Conservation (phyloP, 2,113 vertebrate genomes). For the Trichomycterus rosablanca region DNA sequence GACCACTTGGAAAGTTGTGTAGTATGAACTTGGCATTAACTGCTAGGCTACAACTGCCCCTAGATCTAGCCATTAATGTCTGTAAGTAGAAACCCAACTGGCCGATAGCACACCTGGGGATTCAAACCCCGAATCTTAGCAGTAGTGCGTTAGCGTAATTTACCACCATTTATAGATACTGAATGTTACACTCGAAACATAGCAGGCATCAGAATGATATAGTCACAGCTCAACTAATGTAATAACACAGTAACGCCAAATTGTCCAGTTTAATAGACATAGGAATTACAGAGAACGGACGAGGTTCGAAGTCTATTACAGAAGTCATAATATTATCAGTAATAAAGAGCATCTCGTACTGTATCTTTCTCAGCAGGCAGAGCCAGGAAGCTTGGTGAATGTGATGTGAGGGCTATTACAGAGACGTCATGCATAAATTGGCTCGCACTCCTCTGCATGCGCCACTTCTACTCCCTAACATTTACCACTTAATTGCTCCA, state of each 20-base stretch:
- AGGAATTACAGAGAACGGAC: constrained; percentile 14
- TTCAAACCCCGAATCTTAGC: too few relatives aligned
- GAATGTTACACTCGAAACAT: too few relatives aligned
- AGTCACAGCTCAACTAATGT: constrained; percentile 5
- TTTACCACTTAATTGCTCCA: constrained; percentile 51
- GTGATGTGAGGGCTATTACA: background rate
- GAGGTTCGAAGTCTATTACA: constrained; percentile 4
- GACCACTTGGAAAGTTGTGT: too few relatives aligned
- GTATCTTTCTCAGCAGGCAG: constrained; percentile 16
- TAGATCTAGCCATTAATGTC: too few relatives aligned
- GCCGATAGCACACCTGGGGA: too few relatives aligned
- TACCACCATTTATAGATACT: too few relatives aligned
- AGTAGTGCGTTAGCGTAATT: too few relatives aligned
- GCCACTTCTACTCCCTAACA: constrained; percentile 37
- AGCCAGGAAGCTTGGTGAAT: background rate
- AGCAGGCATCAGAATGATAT: background rate
- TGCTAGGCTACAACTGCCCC: too few relatives aligned
- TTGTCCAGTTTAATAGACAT: constrained; percentile 8
- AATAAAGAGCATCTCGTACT: background rate
- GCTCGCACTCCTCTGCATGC: constrained; percentile 44
- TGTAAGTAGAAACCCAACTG: too few relatives aligned
- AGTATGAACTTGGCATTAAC: too few relatives aligned
- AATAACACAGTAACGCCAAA: constrained; percentile 8
- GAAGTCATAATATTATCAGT: background rate
- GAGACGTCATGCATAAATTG: constrained; percentile 44